phyloP scores from a whole-genome alignment of 2,888 invertebrate species.

The Drosophila tripunctata region DNA sequence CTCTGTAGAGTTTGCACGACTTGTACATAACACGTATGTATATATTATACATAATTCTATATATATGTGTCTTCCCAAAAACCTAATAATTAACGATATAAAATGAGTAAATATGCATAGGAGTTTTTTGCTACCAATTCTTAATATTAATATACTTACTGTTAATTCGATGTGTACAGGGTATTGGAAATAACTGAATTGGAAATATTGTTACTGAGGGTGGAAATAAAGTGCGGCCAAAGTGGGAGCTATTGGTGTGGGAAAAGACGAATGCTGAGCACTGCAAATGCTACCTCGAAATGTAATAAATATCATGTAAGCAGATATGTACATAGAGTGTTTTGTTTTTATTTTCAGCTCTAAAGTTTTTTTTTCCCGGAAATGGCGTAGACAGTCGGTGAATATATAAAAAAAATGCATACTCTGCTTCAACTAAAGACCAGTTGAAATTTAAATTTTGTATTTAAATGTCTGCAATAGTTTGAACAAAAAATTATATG shows the following conservation, averaged over 20 bases:
- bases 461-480: too few species aligned
- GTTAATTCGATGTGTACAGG: background rate
- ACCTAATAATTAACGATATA: background rate
- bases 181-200: conserved; percentile 26
- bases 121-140: background rate
- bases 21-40: background rate
- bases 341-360: conserved; percentile 32
- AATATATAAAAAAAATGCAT: background rate
- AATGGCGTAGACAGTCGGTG: conserved; percentile 9
- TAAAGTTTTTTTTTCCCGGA: conserved; percentile 25
- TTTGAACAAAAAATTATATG: too few species aligned
- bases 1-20: background rate
- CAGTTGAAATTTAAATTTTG: too few species aligned
- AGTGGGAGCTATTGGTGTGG: conserved; percentile 3
- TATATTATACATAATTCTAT: background rate
- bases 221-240: conserved; percentile 28
- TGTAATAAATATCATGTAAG: conserved; percentile 55
- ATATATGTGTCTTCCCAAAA: background rate
- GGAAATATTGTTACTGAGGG: conserved; percentile 42
- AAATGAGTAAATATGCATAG: background rate
- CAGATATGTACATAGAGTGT: conserved; percentile 39
- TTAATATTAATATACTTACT: background rate
- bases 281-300: conserved; percentile 34
- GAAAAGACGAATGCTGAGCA: conserved; percentile 35
- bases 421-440: too few species aligned